Conservation (phyloP, 2,888 invertebrate genomes). For the Lasioglossum calceatum region DNA sequence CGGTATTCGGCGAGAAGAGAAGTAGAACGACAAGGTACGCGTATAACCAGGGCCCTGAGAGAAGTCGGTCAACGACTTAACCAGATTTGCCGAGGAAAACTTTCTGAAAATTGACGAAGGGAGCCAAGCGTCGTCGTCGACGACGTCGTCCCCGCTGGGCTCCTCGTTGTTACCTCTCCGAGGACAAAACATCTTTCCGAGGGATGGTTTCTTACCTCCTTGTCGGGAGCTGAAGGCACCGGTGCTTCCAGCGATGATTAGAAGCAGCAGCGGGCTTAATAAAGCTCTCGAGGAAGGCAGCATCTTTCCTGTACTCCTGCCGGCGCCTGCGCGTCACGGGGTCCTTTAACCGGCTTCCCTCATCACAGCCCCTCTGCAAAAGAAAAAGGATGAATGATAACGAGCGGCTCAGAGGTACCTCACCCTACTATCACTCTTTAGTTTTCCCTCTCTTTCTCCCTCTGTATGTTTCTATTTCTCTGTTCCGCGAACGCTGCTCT, state of each 20-base stretch:
- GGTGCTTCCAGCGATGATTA: slow-evolving; percentile 81
- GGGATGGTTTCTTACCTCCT: slow-evolving; percentile 74
- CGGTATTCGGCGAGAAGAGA: slow-evolving; percentile 23
- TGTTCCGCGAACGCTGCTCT: not conserved
- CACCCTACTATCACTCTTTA: not conserved
- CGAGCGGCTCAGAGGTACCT: slow-evolving; percentile 10
- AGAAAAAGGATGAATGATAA: slow-evolving; percentile 51
- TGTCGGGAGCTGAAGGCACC: slow-evolving; percentile 80
- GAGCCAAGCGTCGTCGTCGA: not conserved
- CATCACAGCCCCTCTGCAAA: slow-evolving; percentile 81
- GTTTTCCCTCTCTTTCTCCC: not conserved
- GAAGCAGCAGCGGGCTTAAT: slow-evolving; percentile 81
- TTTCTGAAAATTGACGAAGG: slow-evolving; percentile 53
- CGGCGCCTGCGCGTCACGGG: slow-evolving; percentile 79
- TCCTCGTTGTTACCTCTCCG: slow-evolving; percentile 22
- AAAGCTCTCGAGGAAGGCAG: slow-evolving; percentile 79
- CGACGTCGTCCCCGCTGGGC: not conserved
- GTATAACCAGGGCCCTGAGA: slow-evolving; percentile 3
- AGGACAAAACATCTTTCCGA: slow-evolving; percentile 49
- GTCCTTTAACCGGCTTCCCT: slow-evolving; percentile 82
- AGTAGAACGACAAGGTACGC: not conserved
- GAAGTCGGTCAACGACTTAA: slow-evolving; percentile 58
- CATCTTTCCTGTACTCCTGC: slow-evolving; percentile 80
- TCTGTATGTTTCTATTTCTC: not conserved
- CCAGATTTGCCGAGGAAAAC: slow-evolving; percentile 46